Percentiles rank a stretch among this genome's conserved stretches.
Evolutionary conservation across 2,797 vertebrate species (phyloP).

Genomic region (Hydrolagus colliei): DNA sequence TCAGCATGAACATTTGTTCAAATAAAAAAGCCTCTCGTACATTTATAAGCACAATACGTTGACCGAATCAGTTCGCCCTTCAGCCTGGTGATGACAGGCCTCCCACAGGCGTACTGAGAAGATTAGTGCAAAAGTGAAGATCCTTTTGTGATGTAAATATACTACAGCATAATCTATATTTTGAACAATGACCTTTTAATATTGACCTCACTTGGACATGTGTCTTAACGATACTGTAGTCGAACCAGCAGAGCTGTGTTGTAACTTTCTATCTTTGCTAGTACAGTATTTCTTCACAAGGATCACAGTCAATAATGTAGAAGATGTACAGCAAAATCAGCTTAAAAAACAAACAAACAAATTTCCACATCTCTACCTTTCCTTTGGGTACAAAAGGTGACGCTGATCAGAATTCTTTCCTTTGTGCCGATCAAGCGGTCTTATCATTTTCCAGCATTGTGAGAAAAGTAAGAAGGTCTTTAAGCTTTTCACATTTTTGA

Average conservation of each 20-base stretch:
- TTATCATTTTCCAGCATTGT: constrained; percentile 40
- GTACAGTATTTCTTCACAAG: constrained; percentile 77
- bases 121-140: constrained; percentile 38
- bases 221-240: constrained; percentile 45
- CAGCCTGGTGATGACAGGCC: constrained; percentile 61
- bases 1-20: constrained; percentile 25
- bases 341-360: constrained; percentile 40
- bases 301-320: constrained; percentile 65
- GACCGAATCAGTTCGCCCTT: constrained; percentile 62
- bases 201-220: constrained; percentile 61
- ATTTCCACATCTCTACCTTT: constrained; percentile 42
- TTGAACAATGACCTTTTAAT: constrained; percentile 80
- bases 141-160: constrained; percentile 62
- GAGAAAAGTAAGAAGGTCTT: constrained; percentile 27
- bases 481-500: constrained; percentile 18
- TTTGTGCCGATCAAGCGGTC: constrained; percentile 41
- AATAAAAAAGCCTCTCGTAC: constrained; percentile 47
- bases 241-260: constrained; percentile 86
- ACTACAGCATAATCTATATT: constrained; percentile 57
- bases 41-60: constrained; percentile 82
- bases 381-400: constrained; percentile 52
- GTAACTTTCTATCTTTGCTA: constrained; percentile 92
- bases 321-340: constrained; percentile 49
- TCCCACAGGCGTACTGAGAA: constrained; percentile 55
- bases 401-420: constrained; percentile 44